Evolutionary conservation across 2,797 vertebrate genomes (phyloP), one percentile per base, ranked within the genome.

Genomic region (Bucorvus abyssinicus): DNA sequence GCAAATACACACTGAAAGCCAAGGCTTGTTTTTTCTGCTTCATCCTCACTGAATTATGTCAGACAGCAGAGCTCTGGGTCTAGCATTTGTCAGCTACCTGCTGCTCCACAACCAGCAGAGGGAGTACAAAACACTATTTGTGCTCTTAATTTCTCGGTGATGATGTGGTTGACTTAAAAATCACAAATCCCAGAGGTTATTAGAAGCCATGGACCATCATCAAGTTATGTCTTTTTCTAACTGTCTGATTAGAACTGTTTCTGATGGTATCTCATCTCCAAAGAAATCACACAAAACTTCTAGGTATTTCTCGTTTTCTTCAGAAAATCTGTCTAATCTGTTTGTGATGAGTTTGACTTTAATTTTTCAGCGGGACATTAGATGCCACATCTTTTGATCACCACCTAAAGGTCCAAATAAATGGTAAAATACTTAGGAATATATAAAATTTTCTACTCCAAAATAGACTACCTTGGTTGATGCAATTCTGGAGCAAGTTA

Each of bases 81-180:
- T 10, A 24, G 3, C 47, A 64, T 55, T 93, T 70, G 16, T 32
- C 57, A 92, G 49, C 30, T 86, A 80, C 65, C 64, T 83, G 49
- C 81, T 91, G 61, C 59, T 95, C 55, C n/a, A 64, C 59, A 78
- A 50, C 95, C 92, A 96, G 94, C 70, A 97, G 96, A 96, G 93
- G 95, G 95, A 97, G 95, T 89, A 93, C 87, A 87, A 85, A 96
- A 91, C 87, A 56, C 32, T 57, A 7, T 53, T 84, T 75, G 14
- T 83, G 84, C 7, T 47, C 73, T 73, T 70, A 75, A 75, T 89
- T 93, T 82, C 64, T 85, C 11, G 0, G 5, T 32, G 23, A 14
- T 38, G 14, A 6, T 57, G 32, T 64, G 29, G 22, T 71, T 89
- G 57, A 64, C 7, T 91, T 88, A 55, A 93, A 89, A 92, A 52